phyloP scores from a whole-genome alignment of 2,797 vertebrate species.

The Schizothorax lantsangensis region DNA sequence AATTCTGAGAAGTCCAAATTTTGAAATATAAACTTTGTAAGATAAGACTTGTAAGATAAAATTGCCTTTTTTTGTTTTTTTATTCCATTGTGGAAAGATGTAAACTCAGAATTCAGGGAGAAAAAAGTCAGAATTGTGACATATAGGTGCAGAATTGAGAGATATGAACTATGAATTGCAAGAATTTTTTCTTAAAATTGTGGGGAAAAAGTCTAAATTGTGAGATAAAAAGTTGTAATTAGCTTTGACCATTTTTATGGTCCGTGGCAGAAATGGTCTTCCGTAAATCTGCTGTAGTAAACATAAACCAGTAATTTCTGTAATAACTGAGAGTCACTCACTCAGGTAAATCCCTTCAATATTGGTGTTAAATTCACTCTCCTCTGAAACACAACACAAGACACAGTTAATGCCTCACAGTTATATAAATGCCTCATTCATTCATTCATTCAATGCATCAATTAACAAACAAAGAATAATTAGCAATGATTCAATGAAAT shows the following conservation, averaged over 20 bases:
- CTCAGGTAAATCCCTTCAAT: constrained; percentile 75
- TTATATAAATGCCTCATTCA: no score
- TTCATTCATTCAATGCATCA: no score
- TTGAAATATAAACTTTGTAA: neutral
- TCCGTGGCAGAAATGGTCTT: neutral
- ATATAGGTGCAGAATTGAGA: no score
- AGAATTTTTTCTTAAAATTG: no score
- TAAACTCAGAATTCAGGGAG: no score
- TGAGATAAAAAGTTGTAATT: neutral
- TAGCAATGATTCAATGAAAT: constrained; percentile 11
- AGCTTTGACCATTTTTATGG: neutral
- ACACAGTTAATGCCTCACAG: constrained; percentile 16
- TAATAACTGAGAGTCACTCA: constrained; percentile 56
- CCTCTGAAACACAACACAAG: constrained; percentile 77
- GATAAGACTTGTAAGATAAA: no score
- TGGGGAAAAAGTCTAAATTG: neutral
- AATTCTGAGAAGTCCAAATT: neutral
- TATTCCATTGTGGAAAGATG: no score
- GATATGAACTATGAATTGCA: no score
- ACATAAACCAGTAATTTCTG: neutral
- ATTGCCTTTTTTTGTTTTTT: no score
- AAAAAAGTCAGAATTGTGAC: no score
- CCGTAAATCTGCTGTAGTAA: neutral
- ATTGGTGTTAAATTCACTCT: constrained; percentile 85
- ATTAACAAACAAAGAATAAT: neutral